phyloP scores from a whole-genome alignment of 2,113 vertebrate species.

The Antechinus flavipes region DNA sequence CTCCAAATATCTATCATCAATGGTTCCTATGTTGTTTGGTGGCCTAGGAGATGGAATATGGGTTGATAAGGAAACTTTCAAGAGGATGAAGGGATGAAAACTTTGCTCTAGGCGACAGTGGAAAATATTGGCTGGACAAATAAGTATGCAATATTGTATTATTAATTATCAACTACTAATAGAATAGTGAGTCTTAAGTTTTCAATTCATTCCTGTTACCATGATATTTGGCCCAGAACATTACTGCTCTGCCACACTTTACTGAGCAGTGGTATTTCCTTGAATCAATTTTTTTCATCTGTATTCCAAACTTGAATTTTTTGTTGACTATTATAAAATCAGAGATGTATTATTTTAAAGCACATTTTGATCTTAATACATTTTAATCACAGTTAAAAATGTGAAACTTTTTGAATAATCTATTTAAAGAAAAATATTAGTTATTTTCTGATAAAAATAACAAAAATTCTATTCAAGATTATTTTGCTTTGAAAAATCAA shows the following conservation, averaged over 20 bases:
- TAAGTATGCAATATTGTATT: not conserved
- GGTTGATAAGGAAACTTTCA: not conserved
- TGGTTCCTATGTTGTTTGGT: not conserved
- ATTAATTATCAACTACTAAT: not conserved
- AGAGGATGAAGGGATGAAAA: not conserved
- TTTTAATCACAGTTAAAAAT: conserved; percentile 18
- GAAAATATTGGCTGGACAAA: not conserved
- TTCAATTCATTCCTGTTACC: not conserved
- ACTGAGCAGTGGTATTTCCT: not conserved
- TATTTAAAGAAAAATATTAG: not conserved
- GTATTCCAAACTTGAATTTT: not conserved
- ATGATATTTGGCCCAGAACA: conserved; percentile 28
- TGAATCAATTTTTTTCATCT: conserved; percentile 9
- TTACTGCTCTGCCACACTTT: not conserved
- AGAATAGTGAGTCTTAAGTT: not conserved
- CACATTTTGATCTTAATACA: not conserved
- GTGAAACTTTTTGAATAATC: not conserved
- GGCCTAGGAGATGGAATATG: not conserved
- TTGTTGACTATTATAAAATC: conserved; percentile 38
- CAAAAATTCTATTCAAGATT: conserved; percentile 19
- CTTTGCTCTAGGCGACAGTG: not conserved
- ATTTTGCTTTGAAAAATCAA: not conserved
- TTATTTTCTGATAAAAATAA: not conserved
- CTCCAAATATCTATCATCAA: not conserved
- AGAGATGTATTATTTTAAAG: conserved; percentile 2